phyloP scores from a whole-genome alignment of 2,888 invertebrate species.

The Onchidella celtica region DNA sequence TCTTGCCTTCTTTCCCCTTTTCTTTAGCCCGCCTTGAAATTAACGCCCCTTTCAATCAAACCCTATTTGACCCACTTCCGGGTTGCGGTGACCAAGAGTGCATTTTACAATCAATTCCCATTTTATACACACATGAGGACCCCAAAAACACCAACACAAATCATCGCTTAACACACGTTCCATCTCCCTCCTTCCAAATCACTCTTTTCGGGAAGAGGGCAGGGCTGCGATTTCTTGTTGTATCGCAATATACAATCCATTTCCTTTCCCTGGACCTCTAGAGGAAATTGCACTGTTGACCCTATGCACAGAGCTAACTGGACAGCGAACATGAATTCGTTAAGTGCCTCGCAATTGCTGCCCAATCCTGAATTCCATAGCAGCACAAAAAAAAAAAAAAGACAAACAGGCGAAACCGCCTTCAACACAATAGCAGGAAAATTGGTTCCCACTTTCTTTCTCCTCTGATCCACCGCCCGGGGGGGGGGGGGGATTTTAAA shows the following conservation, averaged over 20 bases:
- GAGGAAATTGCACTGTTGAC: background rate
- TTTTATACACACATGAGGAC: too few species aligned
- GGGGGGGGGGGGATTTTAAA: too few species aligned
- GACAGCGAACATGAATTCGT: conserved; percentile 37
- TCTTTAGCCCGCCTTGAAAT: background rate
- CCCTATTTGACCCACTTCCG: background rate
- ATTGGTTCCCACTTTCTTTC: conserved; percentile 11
- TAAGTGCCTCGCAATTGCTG: conserved; percentile 31
- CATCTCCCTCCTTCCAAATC: too few species aligned
- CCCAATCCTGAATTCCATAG: background rate
- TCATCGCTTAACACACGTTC: too few species aligned
- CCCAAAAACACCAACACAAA: too few species aligned
- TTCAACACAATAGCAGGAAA: conserved; percentile 13
- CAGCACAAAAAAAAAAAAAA: background rate
- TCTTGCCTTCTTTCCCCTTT: background rate
- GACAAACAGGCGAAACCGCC: conserved; percentile 12
- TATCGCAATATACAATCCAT: too few species aligned
- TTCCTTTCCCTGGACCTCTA: too few species aligned
- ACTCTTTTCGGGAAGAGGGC: background rate
- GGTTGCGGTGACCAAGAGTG: too few species aligned
- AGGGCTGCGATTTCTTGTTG: too few species aligned
- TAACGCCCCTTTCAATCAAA: background rate
- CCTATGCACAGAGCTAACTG: background rate
- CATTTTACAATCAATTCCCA: too few species aligned
- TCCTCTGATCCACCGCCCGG: too few species aligned